Conservation (phyloP, 2,113 vertebrate species). For the Callionymus lyra region DNA sequence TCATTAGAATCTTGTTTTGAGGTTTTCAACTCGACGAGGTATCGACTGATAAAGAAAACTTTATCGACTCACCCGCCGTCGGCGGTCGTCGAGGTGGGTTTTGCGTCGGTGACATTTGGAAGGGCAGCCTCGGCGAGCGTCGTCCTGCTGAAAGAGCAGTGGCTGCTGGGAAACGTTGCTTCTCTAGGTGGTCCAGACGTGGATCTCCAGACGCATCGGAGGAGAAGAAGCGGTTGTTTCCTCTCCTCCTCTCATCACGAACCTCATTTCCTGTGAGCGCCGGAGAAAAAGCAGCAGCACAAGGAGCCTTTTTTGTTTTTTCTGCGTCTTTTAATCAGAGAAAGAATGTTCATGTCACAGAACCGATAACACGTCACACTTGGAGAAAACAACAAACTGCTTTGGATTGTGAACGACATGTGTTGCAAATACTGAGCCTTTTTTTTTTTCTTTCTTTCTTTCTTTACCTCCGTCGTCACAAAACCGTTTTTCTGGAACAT, state of each 20-base stretch:
- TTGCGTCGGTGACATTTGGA: too few relatives aligned
- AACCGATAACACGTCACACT: slow-evolving; percentile 38
- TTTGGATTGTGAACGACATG: slow-evolving; percentile 4
- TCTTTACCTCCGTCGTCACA: slow-evolving; percentile 36
- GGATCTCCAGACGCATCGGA: neutral
- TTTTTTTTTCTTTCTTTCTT: too few relatives aligned
- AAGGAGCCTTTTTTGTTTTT: slow-evolving; percentile 22
- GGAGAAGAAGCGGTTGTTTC: neutral
- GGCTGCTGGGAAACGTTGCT: too few relatives aligned
- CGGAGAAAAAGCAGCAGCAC: slow-evolving; percentile 14
- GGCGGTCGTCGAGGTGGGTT: too few relatives aligned
- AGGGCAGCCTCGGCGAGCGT: too few relatives aligned
- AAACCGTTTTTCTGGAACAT: slow-evolving; percentile 50
- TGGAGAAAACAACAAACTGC: slow-evolving; percentile 12
- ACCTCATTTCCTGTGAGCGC: slow-evolving; percentile 20
- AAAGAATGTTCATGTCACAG: slow-evolving; percentile 38
- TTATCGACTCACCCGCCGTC: too few relatives aligned
- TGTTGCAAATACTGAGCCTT: slow-evolving; percentile 7
- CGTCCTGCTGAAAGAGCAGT: too few relatives aligned
- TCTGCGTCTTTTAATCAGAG: slow-evolving; percentile 47
- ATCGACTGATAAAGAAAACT: too few relatives aligned
- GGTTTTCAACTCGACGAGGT: too few relatives aligned
- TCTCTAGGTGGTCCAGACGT: too few relatives aligned
- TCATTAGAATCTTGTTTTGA: too few relatives aligned
- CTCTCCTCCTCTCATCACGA: slow-evolving; percentile 16